These are phyloP conservation scores for Helicolenus hilgendorfi DNA, from an alignment of 2,797 vertebrate species.

Conservation along the genomic window DNA sequence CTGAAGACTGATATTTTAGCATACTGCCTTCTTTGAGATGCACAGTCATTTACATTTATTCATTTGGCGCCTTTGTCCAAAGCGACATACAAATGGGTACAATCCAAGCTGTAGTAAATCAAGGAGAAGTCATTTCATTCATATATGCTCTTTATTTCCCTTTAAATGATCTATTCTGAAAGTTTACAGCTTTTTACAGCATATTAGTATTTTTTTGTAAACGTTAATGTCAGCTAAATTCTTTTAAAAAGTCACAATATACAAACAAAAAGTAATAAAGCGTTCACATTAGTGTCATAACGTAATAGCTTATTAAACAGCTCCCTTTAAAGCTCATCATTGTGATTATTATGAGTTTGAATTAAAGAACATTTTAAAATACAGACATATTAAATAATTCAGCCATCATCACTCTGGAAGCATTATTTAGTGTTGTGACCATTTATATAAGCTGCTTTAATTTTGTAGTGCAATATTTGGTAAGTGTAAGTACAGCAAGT, in stretches of 20 bases:
- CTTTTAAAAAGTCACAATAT: not conserved
- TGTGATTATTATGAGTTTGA: not conserved
- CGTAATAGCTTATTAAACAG: not conserved
- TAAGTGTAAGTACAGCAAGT: not conserved
- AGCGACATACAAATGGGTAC: not conserved
- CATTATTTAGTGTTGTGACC: not conserved
- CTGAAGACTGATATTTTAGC: not conserved
- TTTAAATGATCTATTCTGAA: not conserved
- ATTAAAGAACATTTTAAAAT: not conserved
- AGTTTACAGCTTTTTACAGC: not conserved
- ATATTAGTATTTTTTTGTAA: not conserved
- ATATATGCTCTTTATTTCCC: not conserved
- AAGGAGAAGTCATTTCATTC: not conserved
- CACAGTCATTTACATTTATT: not conserved
- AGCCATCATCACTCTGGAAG: not conserved
- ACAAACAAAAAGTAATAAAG: not conserved
- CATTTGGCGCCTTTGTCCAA: not conserved
- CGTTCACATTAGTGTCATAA: not conserved
- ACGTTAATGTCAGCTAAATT: not conserved
- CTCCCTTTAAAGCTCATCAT: not conserved
- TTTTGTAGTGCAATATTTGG: not conserved
- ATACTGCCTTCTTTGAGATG: not conserved
- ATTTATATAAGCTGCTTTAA: not conserved
- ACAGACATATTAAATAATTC: not conserved
- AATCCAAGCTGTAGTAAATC: not conserved